Percentiles rank a stretch among this genome's conserved stretches.
These are phyloP conservation scores for Agriopis aurantiaria DNA, from an alignment of 2,888 invertebrate species.

Conservation along the genomic window DNA sequence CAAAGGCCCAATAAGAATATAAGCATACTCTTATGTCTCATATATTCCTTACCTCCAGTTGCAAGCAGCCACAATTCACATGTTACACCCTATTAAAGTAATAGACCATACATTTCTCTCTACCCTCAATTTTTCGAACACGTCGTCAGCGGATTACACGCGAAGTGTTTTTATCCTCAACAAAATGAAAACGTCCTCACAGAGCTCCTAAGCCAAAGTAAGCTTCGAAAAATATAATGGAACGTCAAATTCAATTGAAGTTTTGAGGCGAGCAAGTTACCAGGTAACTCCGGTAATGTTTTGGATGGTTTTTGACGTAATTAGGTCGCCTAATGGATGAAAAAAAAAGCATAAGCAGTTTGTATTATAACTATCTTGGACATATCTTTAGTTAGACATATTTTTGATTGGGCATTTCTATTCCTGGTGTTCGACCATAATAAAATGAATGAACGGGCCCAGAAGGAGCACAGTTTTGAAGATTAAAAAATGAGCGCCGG, in stretches of 20 bases:
- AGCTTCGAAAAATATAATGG: constrained; percentile 34
- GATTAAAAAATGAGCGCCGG: too few species aligned
- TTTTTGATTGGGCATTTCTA: too few species aligned
- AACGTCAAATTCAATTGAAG: constrained; percentile 41
- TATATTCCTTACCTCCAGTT: neutral
- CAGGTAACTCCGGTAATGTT: constrained; percentile 12
- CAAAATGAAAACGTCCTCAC: constrained; percentile 29
- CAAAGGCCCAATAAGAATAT: too few species aligned
- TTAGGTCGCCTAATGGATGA: neutral
- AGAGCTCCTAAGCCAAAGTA: constrained; percentile 27
- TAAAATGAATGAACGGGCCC: too few species aligned
- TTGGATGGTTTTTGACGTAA: constrained; percentile 17
- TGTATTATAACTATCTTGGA: too few species aligned
- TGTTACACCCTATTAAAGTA: constrained; percentile 16
- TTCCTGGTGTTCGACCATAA: too few species aligned
- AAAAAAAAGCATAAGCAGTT: too few species aligned
- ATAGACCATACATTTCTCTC: constrained; percentile 29
- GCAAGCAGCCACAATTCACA: neutral
- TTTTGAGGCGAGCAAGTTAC: constrained; percentile 28
- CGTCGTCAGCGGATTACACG: constrained; percentile 33
- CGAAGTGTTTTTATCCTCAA: constrained; percentile 31
- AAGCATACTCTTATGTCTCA: neutral
- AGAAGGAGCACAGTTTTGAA: too few species aligned
- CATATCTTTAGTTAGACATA: too few species aligned
- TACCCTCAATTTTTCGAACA: constrained; percentile 34